Evolutionary conservation across 2,888 invertebrate species (phyloP), one percentile per base, ranked within the genome.

Genomic region (Mimumesa dahlbomi): DNA sequence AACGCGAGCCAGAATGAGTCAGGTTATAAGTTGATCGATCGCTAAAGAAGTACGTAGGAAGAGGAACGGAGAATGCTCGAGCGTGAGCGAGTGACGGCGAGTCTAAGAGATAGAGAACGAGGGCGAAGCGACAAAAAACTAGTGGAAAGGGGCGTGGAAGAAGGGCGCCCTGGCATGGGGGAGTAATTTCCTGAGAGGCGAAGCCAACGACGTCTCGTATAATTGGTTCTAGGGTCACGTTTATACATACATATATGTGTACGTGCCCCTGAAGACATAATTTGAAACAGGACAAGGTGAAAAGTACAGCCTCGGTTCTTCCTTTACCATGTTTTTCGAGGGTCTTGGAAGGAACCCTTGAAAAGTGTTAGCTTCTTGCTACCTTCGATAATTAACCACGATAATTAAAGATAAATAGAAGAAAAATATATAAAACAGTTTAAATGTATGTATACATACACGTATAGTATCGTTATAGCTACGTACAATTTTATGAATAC

Each of bases 141-240:
- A 43, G 43, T 43, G 11, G 38, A 38, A 52, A 22, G 40, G 14
- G 52, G 43, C 40, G 54, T 53, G 48, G 65, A 57, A 64, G 40
- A 65, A 40, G 43, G 43, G 38, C 36, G 25, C 36, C 9, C 14
- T 62, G 49, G 16, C 29, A 66, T 22, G 22, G 18, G 22, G 56
- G 40, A 59, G 67, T 59, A 68, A 72, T 72, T 72, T 68, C 59
- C 68, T 59, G 62, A 58, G 67, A 46, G 67, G 25, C 42, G 58
- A 67, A 67, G 62, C 67, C 57, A 58, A 49, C 63, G 59, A 61
- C 54, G 54, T 63, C 40, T 45, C 58, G 71, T 40, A 58, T 72
- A 72, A 72, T 72, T 68, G 71, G 54, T 59, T 63, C 59, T 58
- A 71, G 63, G 56, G 56, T 46, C 52, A 42, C 34, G 50, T 54